phyloP scores from a whole-genome alignment of 2,113 vertebrate species.

The Phalacrocorax aristotelis region DNA sequence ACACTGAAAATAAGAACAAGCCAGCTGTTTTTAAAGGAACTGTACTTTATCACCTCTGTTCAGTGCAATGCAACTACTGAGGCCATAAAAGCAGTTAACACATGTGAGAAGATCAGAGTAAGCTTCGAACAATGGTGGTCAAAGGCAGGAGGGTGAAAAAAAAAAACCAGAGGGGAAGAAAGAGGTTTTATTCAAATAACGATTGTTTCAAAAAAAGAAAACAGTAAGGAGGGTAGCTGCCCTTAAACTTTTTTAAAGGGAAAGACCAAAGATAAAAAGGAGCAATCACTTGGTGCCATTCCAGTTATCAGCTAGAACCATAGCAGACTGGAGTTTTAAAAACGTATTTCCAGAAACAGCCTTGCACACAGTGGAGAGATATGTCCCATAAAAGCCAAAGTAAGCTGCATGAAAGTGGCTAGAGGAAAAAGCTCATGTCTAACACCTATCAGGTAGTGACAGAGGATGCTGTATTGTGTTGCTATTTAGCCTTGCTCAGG shows the following conservation, averaged over 20 bases:
- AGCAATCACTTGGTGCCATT: neutral
- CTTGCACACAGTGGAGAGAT: neutral
- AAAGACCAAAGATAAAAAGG: neutral
- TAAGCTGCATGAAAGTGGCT: neutral
- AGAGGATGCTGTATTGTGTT: neutral
- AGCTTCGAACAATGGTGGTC: neutral
- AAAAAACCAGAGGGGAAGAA: neutral
- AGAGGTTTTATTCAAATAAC: neutral
- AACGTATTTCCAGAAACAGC: neutral
- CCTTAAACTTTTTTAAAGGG: neutral
- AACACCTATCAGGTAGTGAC: neutral
- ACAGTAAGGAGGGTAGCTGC: neutral
- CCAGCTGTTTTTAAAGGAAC: neutral
- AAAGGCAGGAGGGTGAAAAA: neutral
- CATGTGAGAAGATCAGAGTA: neutral
- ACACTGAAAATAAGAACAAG: neutral
- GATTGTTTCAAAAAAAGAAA: neutral
- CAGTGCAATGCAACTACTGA: neutral
- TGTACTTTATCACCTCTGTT: neutral
- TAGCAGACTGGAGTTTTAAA: neutral
- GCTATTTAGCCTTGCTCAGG: neutral
- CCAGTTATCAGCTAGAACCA: neutral
- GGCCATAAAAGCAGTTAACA: neutral
- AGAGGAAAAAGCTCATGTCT: neutral
- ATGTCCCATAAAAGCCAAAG: neutral